Base-by-base conservation (phyloP, 2,888 invertebrate genomes). In the Panzeria rudis region DNA sequence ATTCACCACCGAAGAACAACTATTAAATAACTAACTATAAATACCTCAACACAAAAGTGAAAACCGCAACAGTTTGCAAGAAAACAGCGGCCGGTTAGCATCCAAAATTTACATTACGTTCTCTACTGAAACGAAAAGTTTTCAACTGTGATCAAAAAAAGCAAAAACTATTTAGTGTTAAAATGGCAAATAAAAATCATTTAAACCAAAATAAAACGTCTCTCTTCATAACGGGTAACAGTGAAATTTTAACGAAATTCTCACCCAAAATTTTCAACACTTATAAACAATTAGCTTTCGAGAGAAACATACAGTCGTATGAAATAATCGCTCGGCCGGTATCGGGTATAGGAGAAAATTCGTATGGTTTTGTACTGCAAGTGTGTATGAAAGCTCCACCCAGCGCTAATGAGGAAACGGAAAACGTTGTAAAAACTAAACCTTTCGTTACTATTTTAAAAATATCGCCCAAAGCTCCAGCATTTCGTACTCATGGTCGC, bases 381-480 rank as follows among this genome's bases (percentile, higher is more conserved):
- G 86, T 88, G 2, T 86, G 87, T 52, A 75, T 89, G 38, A 77
- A 76, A 82, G 41, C 61, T 23, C 15, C 69, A 23, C 23, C 44
- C 52, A 35, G 23, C 9, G 5, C 9, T 15, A 59, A 62, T 9
- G 15, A 47, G 59, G 73, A 80, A 75, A 68, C 62, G 61, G 68
- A 47, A 71, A 38, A 25, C 0, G 29, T 3, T 54, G 15, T 15
- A 41, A 35, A 20, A 17, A 32, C 1, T 17, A 38, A 84, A 20
- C 79, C 84, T 17, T 77, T 76, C 41, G 41, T 76, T 41, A 88
- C 84, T 23, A 87, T 91, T 44, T 80, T 90, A 15, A 91, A 91
- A 83, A 88, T 91, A 25, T 89, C 91, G 3, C 91, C 91, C 0
- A 89, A 88, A 54, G 89, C 89, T 86, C 77, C 86, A 11, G 91